Percentiles rank a stretch among this genome's conserved stretches.
Conservation (phyloP, 2,797 vertebrate genomes). For the Notolepis coatsorum region DNA sequence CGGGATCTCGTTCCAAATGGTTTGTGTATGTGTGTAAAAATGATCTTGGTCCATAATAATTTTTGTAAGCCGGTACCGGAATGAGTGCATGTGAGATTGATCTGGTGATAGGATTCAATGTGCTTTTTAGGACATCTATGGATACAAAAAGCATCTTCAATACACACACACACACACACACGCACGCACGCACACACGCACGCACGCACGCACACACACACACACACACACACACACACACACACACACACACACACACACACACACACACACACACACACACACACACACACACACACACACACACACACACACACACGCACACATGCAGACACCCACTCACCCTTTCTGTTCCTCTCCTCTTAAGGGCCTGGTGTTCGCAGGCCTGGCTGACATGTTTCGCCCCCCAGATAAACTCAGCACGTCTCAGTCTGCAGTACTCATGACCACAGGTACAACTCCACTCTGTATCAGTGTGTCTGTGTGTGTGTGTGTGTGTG, state of each 20-base stretch:
- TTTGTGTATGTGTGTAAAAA: too few relatives aligned
- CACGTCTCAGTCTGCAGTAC: slow-evolving; percentile 85
- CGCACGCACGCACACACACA: background rate
- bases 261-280: background rate
- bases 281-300: background rate
- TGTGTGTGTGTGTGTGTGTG: background rate
- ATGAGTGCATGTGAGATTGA: too few relatives aligned
- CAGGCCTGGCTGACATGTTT: slow-evolving; percentile 89
- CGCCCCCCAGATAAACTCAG: slow-evolving; percentile 91
- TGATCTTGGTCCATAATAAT: too few relatives aligned
- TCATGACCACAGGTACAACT: slow-evolving; percentile 85
- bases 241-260: background rate
- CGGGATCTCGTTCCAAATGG: too few relatives aligned
- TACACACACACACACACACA: background rate
- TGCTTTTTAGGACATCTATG: too few relatives aligned
- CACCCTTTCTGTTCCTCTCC: background rate
- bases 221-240: too few relatives aligned
- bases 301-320: background rate
- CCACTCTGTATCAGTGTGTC: background rate
- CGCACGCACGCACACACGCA: background rate
- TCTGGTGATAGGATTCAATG: too few relatives aligned
- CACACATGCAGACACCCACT: too few relatives aligned
- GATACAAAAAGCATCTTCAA: too few relatives aligned
- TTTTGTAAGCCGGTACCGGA: too few relatives aligned
- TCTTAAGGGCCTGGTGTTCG: slow-evolving; percentile 84